Percentiles rank a stretch among this genome's conserved stretches.
These are phyloP conservation scores for Oxyura jamaicensis DNA, from an alignment of 2,113 vertebrate genomes.

Conservation along the genomic window DNA sequence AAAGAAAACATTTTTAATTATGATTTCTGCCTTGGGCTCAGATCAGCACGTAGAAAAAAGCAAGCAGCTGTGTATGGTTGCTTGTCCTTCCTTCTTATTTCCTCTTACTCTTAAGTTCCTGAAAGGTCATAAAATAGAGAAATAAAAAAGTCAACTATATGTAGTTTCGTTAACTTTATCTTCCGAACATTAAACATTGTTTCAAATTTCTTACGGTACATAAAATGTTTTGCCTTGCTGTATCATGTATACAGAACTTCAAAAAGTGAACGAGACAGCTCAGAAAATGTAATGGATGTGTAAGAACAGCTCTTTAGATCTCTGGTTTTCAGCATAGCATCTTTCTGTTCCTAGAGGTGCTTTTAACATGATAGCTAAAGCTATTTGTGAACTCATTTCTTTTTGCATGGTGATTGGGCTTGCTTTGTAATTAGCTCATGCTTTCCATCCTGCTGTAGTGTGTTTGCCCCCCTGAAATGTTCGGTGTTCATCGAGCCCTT, in stretches of 20 bases:
- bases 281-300: conserved; percentile 88
- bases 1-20: conserved; percentile 65
- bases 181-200: conserved; percentile 86
- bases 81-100: conserved; percentile 67
- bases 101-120: conserved; percentile 68
- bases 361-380: conserved; percentile 93
- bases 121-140: conserved; percentile 72
- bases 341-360: conserved; percentile 80
- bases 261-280: conserved; percentile 83
- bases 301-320: conserved; percentile 83
- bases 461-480: conserved; percentile 21
- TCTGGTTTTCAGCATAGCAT: conserved; percentile 80
- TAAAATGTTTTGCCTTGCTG: conserved; percentile 81
- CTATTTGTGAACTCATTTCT: conserved; percentile 83
- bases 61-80: conserved; percentile 39
- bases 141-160: conserved; percentile 77
- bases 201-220: conserved; percentile 84
- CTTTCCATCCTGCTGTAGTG: conserved; percentile 27
- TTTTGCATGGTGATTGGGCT: conserved; percentile 80
- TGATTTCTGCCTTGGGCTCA: conserved; percentile 70
- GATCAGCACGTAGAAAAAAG: conserved; percentile 59
- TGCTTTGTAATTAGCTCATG: conserved; percentile 82
- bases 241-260: conserved; percentile 81
- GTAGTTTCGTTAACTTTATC: conserved; percentile 78
- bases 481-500: conserved; percentile 31